phyloP scores from a whole-genome alignment of 53 echinoderm and acorn worm species.

The Zoroaster sp. region DNA sequence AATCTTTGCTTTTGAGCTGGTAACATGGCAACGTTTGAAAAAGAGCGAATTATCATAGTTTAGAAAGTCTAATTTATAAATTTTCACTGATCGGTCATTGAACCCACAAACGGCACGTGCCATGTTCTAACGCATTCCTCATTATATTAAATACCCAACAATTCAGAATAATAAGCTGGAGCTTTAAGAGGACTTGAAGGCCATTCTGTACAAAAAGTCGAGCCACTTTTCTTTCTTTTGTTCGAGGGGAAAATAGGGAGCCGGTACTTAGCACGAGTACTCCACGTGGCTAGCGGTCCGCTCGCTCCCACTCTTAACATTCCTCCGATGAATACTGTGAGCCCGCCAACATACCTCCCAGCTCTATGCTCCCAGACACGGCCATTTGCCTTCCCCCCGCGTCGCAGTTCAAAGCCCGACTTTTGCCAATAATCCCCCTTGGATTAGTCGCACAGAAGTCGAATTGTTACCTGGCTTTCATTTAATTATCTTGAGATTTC shows the following conservation, averaged over 20 bases:
- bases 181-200: constrained; percentile 24
- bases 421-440: background rate
- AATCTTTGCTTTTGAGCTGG: too few relatives aligned
- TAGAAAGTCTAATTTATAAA: too few relatives aligned
- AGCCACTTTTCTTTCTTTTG: constrained; percentile 37
- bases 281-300: constrained; percentile 27
- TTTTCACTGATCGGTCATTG: background rate
- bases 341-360: constrained; percentile 2
- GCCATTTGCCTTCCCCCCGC: background rate
- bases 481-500: too few relatives aligned
- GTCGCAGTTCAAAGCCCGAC: background rate
- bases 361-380: constrained; percentile 1
- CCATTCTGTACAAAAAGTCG: background rate
- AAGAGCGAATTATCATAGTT: background rate
- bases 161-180: background rate
- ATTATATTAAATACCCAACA: background rate
- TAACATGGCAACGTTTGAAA: too few relatives aligned
- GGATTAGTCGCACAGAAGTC: background rate
- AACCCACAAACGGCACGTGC: background rate
- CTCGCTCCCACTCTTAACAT: constrained; percentile 4
- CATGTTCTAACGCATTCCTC: constrained; percentile 1
- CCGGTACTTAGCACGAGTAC: background rate
- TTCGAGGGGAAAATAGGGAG: constrained; percentile 1
- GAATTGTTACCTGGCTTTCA: background rate
- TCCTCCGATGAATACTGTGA: background rate